These are phyloP conservation scores for Drosophila pachea DNA, from an alignment of 1,140 invertebrate genomes.

Conservation along the genomic window DNA sequence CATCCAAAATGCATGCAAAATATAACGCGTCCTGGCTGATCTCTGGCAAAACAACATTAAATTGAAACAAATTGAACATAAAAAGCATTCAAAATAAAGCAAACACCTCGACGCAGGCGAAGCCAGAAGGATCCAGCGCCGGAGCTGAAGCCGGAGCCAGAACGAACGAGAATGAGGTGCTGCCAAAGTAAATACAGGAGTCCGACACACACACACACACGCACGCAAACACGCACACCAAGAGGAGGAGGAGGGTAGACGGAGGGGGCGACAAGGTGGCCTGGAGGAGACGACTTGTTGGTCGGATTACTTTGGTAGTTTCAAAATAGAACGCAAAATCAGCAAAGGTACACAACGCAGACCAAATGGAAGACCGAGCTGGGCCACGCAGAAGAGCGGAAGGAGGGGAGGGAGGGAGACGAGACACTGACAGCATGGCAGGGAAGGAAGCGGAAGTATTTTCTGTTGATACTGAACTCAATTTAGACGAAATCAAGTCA, in stretches of 20 bases:
- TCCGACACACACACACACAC: constrained; percentile 31
- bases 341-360: constrained; percentile 65
- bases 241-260: constrained; percentile 36
- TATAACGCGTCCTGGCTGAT: constrained; percentile 64
- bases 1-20: constrained; percentile 72
- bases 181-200: constrained; percentile 67
- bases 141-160: constrained; percentile 25
- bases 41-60: constrained; percentile 73
- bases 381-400: neutral
- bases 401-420: constrained; percentile 3
- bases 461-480: constrained; percentile 77
- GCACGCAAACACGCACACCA: constrained; percentile 7
- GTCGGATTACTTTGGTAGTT: constrained; percentile 35
- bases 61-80: constrained; percentile 78
- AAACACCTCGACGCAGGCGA: constrained; percentile 58
- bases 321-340: constrained; percentile 53
- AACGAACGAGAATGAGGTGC: constrained; percentile 48
- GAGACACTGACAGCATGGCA: constrained; percentile 41
- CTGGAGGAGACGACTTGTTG: constrained; percentile 27
- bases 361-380: constrained; percentile 2
- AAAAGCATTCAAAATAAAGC: constrained; percentile 77
- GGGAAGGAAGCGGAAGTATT: constrained; percentile 73
- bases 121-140: too few relatives aligned
- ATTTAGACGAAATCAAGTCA: constrained; percentile 77
- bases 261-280: constrained; percentile 2